Percentiles rank a stretch among this genome's conserved stretches.
phyloP scores from a whole-genome alignment of 2,888 invertebrate species.

The Fragum fragum region DNA sequence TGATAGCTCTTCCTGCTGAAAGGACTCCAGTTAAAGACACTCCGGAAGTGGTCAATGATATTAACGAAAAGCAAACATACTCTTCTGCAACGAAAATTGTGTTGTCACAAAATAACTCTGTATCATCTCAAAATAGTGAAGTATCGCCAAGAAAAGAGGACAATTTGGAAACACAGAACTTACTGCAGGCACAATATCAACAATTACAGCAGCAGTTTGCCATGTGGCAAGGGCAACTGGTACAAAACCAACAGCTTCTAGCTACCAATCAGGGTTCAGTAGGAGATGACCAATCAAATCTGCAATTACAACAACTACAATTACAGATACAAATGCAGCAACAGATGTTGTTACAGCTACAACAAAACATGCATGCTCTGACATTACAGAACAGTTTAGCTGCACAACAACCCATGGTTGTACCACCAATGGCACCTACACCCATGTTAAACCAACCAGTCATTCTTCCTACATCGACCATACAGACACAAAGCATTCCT shows the following conservation, averaged over 20 bases:
- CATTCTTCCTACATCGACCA: conserved; percentile 35
- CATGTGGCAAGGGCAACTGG: conserved; percentile 83
- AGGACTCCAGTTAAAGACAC: conserved; percentile 57
- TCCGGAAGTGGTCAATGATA: conserved; percentile 33
- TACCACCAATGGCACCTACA: background rate
- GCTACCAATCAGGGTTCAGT: conserved; percentile 57
- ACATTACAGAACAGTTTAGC: conserved; percentile 66
- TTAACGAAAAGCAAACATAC: conserved; percentile 33
- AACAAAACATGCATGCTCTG: conserved; percentile 74
- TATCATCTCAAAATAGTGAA: conserved; percentile 40
- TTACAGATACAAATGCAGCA: conserved; percentile 78
- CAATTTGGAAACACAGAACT: conserved; percentile 44
- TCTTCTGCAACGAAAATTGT: conserved; percentile 59
- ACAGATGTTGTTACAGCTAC: conserved; percentile 76
- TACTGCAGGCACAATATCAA: conserved; percentile 77
- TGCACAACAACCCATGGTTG: conserved; percentile 15
- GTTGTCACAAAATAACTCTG: conserved; percentile 34
- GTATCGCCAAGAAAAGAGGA: conserved; percentile 54
- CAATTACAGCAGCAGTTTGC: conserved; percentile 81
- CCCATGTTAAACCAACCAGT: conserved; percentile 18
- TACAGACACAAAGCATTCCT: conserved; percentile 32
- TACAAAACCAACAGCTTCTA: conserved; percentile 80
- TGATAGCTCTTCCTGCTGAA: conserved; percentile 75
- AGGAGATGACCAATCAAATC: conserved; percentile 68
- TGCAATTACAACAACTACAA: conserved; percentile 78